Percentiles rank a stretch among this genome's conserved stretches.
Conservation (phyloP, 2,113 vertebrate species). For the Pachyramphus minor region DNA sequence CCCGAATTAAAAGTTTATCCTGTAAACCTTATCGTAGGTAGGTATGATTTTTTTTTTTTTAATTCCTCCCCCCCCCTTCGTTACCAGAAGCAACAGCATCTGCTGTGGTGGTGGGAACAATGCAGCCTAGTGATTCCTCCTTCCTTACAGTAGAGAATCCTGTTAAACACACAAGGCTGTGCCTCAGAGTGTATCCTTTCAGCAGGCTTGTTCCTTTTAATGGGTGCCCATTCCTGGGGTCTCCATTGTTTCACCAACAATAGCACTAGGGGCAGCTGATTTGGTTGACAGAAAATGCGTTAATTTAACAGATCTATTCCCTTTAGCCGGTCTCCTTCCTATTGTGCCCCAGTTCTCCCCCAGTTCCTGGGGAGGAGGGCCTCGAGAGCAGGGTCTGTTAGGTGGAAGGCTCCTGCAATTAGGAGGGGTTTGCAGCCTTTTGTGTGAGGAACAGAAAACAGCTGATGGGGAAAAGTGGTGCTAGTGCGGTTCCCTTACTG, state of each 20-base stretch:
- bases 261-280: slow-evolving; percentile 72
- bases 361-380: slow-evolving; percentile 65
- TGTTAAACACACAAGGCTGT: slow-evolving; percentile 68
- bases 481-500: neutral
- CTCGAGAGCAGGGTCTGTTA: slow-evolving; percentile 52
- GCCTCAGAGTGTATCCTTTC: slow-evolving; percentile 64
- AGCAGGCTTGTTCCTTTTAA: slow-evolving; percentile 69
- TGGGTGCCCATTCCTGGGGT: slow-evolving; percentile 69
- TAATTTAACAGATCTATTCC: slow-evolving; percentile 76
- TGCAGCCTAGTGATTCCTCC: slow-evolving; percentile 63
- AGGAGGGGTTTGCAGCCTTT: slow-evolving; percentile 56
- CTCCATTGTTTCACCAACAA: slow-evolving; percentile 75
- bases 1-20: neutral
- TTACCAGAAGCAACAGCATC: slow-evolving; percentile 67
- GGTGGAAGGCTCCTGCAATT: slow-evolving; percentile 65
- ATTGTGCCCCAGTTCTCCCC: slow-evolving; percentile 65
- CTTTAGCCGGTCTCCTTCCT: slow-evolving; percentile 62
- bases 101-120: slow-evolving; percentile 66
- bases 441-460: slow-evolving; percentile 57
- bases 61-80: neutral
- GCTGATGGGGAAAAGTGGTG: slow-evolving; percentile 46
- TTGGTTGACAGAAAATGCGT: slow-evolving; percentile 77
- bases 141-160: slow-evolving; percentile 66
- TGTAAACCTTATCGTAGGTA: slow-evolving; percentile 18
- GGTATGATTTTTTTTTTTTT: neutral